Evolutionary conservation across 2,888 invertebrate species (phyloP).

Genomic region (Isotomurus palustris): DNA sequence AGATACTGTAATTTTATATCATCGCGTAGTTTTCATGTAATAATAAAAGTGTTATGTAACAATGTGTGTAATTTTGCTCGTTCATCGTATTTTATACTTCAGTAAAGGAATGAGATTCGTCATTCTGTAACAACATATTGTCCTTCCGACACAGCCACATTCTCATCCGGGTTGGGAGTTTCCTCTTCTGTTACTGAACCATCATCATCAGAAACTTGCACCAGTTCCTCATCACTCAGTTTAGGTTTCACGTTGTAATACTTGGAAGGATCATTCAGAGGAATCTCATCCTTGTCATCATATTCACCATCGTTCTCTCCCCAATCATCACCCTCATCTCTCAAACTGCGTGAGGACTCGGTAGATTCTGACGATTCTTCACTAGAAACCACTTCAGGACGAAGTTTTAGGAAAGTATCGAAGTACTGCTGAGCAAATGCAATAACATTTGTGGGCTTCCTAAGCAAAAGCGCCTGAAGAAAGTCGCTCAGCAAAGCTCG

Average conservation of each 20-base stretch:
- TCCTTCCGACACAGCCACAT: background rate
- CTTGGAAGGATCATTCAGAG: too few species aligned
- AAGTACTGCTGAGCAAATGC: conserved; percentile 34
- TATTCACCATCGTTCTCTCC: conserved; percentile 9
- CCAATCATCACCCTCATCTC: conserved; percentile 18
- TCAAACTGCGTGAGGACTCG: background rate
- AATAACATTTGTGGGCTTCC: conserved; percentile 36
- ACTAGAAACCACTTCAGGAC: background rate
- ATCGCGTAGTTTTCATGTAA: too few species aligned
- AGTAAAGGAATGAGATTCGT: background rate
- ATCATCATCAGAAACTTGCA: conserved; percentile 12
- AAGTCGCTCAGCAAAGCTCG: conserved; percentile 40
- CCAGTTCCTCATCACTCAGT: conserved; percentile 12
- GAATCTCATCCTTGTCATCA: background rate
- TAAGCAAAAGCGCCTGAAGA: conserved; percentile 33
- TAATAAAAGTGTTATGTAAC: too few species aligned
- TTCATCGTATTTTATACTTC: too few species aligned
- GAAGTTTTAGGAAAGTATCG: conserved; percentile 20
- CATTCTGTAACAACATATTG: too few species aligned
- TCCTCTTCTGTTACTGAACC: background rate
- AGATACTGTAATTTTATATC: too few species aligned
- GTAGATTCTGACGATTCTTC: conserved; percentile 1
- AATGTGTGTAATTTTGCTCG: too few species aligned
- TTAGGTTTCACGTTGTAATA: conserved; percentile 15
- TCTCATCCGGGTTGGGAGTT: background rate